Evolutionary conservation across 2,113 vertebrate species (phyloP).

Genomic region (Colistium nudipinnis): DNA sequence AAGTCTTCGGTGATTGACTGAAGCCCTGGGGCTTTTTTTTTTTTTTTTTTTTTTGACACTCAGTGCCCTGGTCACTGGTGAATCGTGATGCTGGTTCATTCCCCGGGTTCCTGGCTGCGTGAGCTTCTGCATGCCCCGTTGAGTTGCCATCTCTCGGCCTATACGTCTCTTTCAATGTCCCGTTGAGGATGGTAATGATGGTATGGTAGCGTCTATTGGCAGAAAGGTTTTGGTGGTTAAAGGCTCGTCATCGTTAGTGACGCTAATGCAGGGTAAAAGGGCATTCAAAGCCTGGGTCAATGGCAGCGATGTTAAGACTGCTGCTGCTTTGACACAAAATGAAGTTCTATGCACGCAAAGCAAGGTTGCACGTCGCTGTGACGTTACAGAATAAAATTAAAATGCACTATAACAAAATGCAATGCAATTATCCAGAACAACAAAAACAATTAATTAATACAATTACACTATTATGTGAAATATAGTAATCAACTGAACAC

Average conservation of each 20-base stretch:
- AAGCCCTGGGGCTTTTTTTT: conserved; percentile 53
- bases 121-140: conserved; percentile 20
- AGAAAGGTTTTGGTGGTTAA: conserved; percentile 16
- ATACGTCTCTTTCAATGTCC: conserved; percentile 31
- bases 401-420: background rate
- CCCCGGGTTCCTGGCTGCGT: conserved; percentile 32
- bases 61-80: conserved; percentile 38
- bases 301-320: background rate
- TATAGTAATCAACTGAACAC: background rate
- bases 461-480: background rate
- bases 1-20: conserved; percentile 57
- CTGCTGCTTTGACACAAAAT: background rate
- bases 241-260: conserved; percentile 27
- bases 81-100: conserved; percentile 46
- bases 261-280: conserved; percentile 21
- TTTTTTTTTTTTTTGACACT: conserved; percentile 42
- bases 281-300: conserved; percentile 1
- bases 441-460: background rate
- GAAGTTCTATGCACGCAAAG: background rate
- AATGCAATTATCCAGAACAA: background rate
- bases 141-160: conserved; percentile 9
- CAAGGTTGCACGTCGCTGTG: background rate
- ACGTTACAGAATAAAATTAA: too few relatives aligned
- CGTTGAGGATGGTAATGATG: conserved; percentile 25
- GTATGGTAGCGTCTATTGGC: background rate